Percentiles rank a stretch among this genome's conserved stretches.
Evolutionary conservation across 2,797 vertebrate species (phyloP).

Genomic region (Allobates femoralis): DNA sequence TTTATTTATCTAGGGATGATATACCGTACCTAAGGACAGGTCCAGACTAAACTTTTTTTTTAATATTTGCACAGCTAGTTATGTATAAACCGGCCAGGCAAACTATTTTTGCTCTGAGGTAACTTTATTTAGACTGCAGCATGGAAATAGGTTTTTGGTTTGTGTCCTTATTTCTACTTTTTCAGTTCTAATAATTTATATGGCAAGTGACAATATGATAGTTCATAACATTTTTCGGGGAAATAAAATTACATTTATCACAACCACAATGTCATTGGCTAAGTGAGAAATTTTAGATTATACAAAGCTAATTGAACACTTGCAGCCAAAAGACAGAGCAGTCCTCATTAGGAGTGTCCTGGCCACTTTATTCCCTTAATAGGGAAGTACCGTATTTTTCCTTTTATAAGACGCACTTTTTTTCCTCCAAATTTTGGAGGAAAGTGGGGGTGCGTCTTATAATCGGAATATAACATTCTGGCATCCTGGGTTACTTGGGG

Average conservation of each 20-base stretch:
- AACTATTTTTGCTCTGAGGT: neutral
- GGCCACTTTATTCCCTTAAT: neutral
- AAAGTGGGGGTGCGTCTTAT: no score
- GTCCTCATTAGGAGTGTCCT: neutral
- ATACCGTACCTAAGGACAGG: neutral
- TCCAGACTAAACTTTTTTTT: slow-evolving; percentile 10
- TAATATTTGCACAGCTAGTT: neutral
- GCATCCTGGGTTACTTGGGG: no score
- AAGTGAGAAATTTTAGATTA: neutral
- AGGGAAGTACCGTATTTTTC: no score
- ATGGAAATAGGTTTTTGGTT: neutral
- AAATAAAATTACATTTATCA: no score
- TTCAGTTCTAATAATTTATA: neutral
- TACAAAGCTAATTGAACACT: neutral
- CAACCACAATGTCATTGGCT: neutral
- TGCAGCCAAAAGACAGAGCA: neutral
- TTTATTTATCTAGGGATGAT: slow-evolving; percentile 26
- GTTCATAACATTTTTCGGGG: neutral
- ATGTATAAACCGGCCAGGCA: neutral
- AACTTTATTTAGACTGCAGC: neutral
- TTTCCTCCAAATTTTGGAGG: no score
- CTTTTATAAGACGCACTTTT: no score
- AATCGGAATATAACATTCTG: no score
- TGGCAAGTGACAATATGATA: neutral
- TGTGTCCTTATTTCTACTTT: neutral